A percentile compares a stretch with the other conserved stretches of the same genome.
Evolutionary conservation across 2,888 invertebrate genomes (phyloP).

Genomic region (Andrena chrysosceles): DNA sequence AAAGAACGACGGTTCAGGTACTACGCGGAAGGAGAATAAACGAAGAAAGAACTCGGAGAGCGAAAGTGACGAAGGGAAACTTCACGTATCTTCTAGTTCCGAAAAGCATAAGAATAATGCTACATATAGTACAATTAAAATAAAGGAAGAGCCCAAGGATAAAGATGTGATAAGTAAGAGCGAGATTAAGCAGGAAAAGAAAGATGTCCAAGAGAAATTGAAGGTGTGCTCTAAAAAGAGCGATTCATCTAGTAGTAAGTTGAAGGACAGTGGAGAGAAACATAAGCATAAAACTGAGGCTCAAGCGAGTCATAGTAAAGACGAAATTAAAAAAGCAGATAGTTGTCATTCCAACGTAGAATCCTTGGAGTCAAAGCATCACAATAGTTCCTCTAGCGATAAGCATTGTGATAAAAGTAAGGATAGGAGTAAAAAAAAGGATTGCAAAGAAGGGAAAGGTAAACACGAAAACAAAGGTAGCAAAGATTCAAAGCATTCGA

Average conservation of each 20-base stretch:
- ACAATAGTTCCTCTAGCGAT: constrained; percentile 77
- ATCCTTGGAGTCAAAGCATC: constrained; percentile 73
- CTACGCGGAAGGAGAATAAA: constrained; percentile 65
- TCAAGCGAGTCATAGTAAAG: constrained; percentile 57
- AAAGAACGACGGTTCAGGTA: constrained; percentile 64
- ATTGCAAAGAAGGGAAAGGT: constrained; percentile 65
- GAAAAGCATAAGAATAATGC: constrained; percentile 51
- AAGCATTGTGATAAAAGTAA: constrained; percentile 74
- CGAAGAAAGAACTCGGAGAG: constrained; percentile 67
- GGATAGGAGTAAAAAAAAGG: constrained; percentile 69
- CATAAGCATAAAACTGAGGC: constrained; percentile 75
- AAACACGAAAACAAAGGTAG: constrained; percentile 62
- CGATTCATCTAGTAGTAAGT: constrained; percentile 58
- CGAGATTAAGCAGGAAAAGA: constrained; percentile 67
- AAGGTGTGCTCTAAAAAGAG: constrained; percentile 65
- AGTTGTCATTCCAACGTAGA: constrained; percentile 73
- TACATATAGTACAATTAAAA: constrained; percentile 39
- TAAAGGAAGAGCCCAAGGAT: constrained; percentile 60
- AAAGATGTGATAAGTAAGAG: constrained; percentile 38
- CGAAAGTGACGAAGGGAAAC: constrained; percentile 64
- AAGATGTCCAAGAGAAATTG: constrained; percentile 60
- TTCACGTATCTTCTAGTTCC: constrained; percentile 27
- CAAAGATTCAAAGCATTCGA: constrained; percentile 59
- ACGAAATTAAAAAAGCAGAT: constrained; percentile 70
- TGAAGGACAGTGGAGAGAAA: constrained; percentile 67